Conservation (phyloP, 2,113 vertebrate genomes). For the Sebastes fasciatus region DNA sequence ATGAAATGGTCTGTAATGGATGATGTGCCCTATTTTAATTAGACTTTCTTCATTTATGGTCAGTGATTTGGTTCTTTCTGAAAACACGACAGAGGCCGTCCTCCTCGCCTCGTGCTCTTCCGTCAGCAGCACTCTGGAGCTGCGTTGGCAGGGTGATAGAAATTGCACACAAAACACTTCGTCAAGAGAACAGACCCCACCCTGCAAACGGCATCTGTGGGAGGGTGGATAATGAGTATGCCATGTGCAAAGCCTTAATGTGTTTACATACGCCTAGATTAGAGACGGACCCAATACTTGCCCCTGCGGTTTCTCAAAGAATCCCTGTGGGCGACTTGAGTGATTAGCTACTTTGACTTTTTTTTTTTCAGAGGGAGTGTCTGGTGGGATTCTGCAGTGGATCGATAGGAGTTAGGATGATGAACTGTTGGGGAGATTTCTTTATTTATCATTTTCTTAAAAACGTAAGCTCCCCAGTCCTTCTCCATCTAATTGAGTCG, state of each 20-base stretch:
- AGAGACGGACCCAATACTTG: constrained; percentile 71
- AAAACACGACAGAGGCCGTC: neutral
- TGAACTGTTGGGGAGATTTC: constrained; percentile 70
- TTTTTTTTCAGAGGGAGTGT: constrained; percentile 66
- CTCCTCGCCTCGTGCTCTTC: constrained; percentile 31
- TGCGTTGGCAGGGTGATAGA: constrained; percentile 54
- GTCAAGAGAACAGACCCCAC: constrained; percentile 61
- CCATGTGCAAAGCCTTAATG: constrained; percentile 76
- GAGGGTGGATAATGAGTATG: constrained; percentile 69
- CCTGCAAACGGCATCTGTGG: constrained; percentile 58
- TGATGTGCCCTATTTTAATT: constrained; percentile 3
- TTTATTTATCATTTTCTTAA: constrained; percentile 57
- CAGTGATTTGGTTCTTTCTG: constrained; percentile 1
- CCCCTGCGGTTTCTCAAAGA: constrained; percentile 74
- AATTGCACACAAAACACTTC: constrained; percentile 41
- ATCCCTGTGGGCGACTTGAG: constrained; percentile 79
- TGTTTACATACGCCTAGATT: constrained; percentile 80
- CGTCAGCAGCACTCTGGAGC: constrained; percentile 26
- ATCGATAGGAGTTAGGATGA: constrained; percentile 82
- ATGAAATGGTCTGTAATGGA: neutral
- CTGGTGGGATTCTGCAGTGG: constrained; percentile 63
- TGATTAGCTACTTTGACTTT: constrained; percentile 81
- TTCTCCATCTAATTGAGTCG: constrained; percentile 63
- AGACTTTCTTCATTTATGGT: constrained; percentile 1
- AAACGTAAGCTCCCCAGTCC: constrained; percentile 44